phyloP scores from a whole-genome alignment of 2,113 vertebrate species.

The Notothenia rossii region DNA sequence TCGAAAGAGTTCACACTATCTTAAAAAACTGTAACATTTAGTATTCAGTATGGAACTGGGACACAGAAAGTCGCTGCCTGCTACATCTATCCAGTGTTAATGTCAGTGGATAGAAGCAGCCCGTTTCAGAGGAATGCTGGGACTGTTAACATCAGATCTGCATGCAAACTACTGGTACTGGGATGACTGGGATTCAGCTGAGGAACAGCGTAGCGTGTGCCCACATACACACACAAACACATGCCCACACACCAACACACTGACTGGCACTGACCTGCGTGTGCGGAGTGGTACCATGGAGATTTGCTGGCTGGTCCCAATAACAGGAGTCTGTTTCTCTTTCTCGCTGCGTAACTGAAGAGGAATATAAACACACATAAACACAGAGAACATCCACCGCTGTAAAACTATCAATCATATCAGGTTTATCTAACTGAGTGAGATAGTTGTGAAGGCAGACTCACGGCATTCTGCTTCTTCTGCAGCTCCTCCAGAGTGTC shows the following conservation, averaged over 20 bases:
- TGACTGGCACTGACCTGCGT: slow-evolving; percentile 84
- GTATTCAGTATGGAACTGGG: slow-evolving; percentile 33
- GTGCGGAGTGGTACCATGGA: slow-evolving; percentile 80
- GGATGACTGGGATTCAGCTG: slow-evolving; percentile 55
- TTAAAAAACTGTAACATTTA: neutral
- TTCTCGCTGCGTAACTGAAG: slow-evolving; percentile 84
- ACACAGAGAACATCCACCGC: slow-evolving; percentile 62
- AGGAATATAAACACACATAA: slow-evolving; percentile 73
- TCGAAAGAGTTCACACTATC: neutral
- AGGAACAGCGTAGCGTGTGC: slow-evolving; percentile 55
- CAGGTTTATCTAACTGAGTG: slow-evolving; percentile 61
- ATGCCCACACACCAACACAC: slow-evolving; percentile 39
- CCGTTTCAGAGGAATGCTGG: slow-evolving; percentile 29
- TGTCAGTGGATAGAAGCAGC: slow-evolving; percentile 20
- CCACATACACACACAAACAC: slow-evolving; percentile 26
- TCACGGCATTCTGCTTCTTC: slow-evolving; percentile 87
- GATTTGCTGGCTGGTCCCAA: slow-evolving; percentile 80
- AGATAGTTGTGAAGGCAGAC: slow-evolving; percentile 56
- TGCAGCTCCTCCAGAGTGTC: slow-evolving; percentile 86
- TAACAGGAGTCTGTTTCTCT: slow-evolving; percentile 83
- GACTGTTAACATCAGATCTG: slow-evolving; percentile 47
- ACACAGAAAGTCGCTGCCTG: slow-evolving; percentile 13
- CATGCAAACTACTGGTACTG: slow-evolving; percentile 60
- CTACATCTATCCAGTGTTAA: slow-evolving; percentile 13
- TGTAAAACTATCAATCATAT: slow-evolving; percentile 61